Evolutionary conservation across 2,888 invertebrate genomes (phyloP).

Genomic region (Drosophila paracracens): DNA sequence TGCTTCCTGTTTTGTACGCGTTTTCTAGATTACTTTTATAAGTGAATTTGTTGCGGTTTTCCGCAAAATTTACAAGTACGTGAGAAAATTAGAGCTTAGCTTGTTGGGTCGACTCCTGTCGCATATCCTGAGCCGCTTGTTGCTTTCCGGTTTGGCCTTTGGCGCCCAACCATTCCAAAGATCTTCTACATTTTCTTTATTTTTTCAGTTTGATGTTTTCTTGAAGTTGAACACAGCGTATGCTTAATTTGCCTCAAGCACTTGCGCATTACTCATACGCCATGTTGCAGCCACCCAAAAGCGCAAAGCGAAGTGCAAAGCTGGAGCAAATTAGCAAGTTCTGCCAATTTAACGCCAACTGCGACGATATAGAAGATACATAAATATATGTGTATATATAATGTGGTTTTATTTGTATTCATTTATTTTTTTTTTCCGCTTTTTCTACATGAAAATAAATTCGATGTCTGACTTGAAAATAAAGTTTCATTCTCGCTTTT

Average conservation of each 20-base stretch:
- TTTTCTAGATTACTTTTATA: conserved; percentile 79
- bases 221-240: conserved; percentile 53
- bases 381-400: not conserved
- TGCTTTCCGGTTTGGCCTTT: conserved; percentile 48
- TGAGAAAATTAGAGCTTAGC: conserved; percentile 80
- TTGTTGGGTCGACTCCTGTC: conserved; percentile 39
- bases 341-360: conserved; percentile 63
- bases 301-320: conserved; percentile 28
- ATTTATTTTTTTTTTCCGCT: conserved; percentile 24
- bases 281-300: conserved; percentile 36
- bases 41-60: conserved; percentile 80
- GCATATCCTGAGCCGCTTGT: conserved; percentile 60
- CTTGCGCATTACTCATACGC: conserved; percentile 57
- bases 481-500: conserved; percentile 67
- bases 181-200: not conserved
- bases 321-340: conserved; percentile 63
- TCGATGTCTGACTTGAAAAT: conserved; percentile 77
- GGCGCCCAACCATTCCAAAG: not conserved
- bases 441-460: conserved; percentile 73
- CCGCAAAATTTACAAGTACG: conserved; percentile 80
- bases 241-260: conserved; percentile 49
- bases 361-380: not conserved
- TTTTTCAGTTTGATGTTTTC: not conserved
- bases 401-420: not conserved
- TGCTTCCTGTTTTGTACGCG: conserved; percentile 76